Conservation (phyloP, 1,140 invertebrate genomes). For the Bombus polaris region DNA sequence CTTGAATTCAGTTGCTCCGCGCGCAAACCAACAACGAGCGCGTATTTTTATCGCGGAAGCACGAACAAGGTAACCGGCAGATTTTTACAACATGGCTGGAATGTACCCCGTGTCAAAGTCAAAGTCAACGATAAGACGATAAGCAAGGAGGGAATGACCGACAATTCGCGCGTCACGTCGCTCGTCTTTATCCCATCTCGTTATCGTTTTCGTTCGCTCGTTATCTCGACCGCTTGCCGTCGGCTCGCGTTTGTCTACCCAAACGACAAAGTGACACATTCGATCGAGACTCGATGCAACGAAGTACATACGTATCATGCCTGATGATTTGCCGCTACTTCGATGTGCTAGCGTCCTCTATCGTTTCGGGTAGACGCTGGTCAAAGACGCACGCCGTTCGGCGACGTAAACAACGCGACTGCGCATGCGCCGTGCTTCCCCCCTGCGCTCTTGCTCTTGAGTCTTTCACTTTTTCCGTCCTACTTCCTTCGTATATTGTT, state of each 20-base stretch:
- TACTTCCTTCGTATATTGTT: not conserved
- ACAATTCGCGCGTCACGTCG: slow-evolving; percentile 31
- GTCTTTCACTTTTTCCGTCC: slow-evolving; percentile 30
- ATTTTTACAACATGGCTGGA: slow-evolving; percentile 25
- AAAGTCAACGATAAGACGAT: slow-evolving; percentile 57
- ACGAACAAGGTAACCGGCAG: slow-evolving; percentile 34
- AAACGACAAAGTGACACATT: not conserved
- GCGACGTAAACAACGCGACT: slow-evolving; percentile 78
- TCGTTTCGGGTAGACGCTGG: slow-evolving; percentile 49
- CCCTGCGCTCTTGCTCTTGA: slow-evolving; percentile 51
- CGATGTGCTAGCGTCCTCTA: slow-evolving; percentile 53
- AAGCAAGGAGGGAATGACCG: slow-evolving; percentile 38
- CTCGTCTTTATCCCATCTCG: not conserved
- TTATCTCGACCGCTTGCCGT: slow-evolving; percentile 5
- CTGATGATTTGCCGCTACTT: slow-evolving; percentile 5
- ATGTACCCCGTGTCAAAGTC: slow-evolving; percentile 51
- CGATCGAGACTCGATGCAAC: not conserved
- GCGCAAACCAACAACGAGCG: not conserved
- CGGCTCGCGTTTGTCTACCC: not conserved
- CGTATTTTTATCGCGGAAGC: slow-evolving; percentile 5
- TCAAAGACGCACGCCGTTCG: slow-evolving; percentile 60
- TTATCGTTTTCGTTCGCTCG: slow-evolving; percentile 5
- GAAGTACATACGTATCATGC: not conserved
- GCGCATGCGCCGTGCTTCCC: slow-evolving; percentile 72
- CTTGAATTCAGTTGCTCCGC: not conserved